Evolutionary conservation across 1,140 invertebrate species (phyloP).

Genomic region (Drosophila obscura): DNA sequence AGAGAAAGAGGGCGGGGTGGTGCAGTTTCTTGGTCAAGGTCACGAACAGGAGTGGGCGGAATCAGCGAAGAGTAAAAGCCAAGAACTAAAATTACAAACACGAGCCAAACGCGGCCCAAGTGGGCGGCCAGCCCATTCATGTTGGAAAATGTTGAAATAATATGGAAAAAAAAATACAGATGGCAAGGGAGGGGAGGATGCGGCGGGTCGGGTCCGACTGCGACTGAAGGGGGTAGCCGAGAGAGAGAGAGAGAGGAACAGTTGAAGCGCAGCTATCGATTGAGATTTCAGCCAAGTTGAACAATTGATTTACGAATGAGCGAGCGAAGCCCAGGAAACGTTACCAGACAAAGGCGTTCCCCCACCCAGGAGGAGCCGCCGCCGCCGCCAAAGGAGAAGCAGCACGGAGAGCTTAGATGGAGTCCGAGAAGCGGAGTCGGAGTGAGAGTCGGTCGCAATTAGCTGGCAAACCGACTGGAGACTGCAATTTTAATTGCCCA

Average conservation of each 20-base stretch:
- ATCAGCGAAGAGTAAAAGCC: slow-evolving; percentile 30
- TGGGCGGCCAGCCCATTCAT: slow-evolving; percentile 32
- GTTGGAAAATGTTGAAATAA: slow-evolving; percentile 41
- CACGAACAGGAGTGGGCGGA: slow-evolving; percentile 26
- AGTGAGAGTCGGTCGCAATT: slow-evolving; percentile 33
- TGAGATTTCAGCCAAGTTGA: slow-evolving; percentile 34
- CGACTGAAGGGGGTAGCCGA: no score
- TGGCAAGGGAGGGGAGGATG: background rate
- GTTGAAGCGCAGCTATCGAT: slow-evolving; percentile 25
- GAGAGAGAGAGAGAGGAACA: no score
- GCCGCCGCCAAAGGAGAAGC: slow-evolving; percentile 8
- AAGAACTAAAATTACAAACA: slow-evolving; percentile 46
- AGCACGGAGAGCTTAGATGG: slow-evolving; percentile 11
- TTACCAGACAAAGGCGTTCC: slow-evolving; percentile 49
- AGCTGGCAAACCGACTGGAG: slow-evolving; percentile 45
- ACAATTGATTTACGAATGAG: slow-evolving; percentile 49
- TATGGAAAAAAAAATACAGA: slow-evolving; percentile 8
- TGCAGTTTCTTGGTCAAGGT: slow-evolving; percentile 69
- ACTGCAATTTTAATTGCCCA: slow-evolving; percentile 72
- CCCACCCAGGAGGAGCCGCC: slow-evolving; percentile 1
- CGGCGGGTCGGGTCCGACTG: background rate
- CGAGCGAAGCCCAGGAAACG: slow-evolving; percentile 16
- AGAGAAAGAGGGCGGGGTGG: background rate
- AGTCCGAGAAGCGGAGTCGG: slow-evolving; percentile 18
- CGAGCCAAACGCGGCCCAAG: slow-evolving; percentile 39